Evolutionary conservation across 35 echinoderm and acorn worm species (phyloP).

Genomic region (Ptychodera flava): DNA sequence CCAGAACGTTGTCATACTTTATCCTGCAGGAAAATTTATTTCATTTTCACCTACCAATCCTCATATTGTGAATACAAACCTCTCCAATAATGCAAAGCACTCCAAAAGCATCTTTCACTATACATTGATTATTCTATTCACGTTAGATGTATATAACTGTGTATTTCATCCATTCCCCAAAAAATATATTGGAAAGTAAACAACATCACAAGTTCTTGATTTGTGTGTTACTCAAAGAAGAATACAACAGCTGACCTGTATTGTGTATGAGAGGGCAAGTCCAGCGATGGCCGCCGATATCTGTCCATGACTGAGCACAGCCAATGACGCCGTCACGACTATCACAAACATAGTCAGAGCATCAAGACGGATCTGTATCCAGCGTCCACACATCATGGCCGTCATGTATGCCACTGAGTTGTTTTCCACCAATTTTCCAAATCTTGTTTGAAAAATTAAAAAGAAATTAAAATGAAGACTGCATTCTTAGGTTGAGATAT

Average conservation of each 20-base stretch:
- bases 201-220: too few relatives aligned
- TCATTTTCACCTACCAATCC: too few relatives aligned
- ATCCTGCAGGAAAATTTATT: too few relatives aligned
- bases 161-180: too few relatives aligned
- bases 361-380: slow-evolving; percentile 61
- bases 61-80: too few relatives aligned
- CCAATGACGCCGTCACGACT: slow-evolving; percentile 41
- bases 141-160: too few relatives aligned
- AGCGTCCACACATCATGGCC: slow-evolving; percentile 39
- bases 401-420: slow-evolving; percentile 40
- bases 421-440: slow-evolving; percentile 37
- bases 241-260: slow-evolving; percentile 58
- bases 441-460: slow-evolving; percentile 17
- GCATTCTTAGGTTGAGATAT: background rate
- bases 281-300: slow-evolving; percentile 42
- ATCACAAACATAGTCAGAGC: slow-evolving; percentile 32
- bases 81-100: too few relatives aligned
- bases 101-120: too few relatives aligned
- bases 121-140: too few relatives aligned
- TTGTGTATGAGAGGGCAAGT: slow-evolving; percentile 39
- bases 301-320: slow-evolving; percentile 34
- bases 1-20: too few relatives aligned
- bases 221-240: too few relatives aligned
- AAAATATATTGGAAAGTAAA: too few relatives aligned
- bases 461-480: background rate